Percentiles rank a stretch among this genome's conserved stretches.
phyloP scores from a whole-genome alignment of 1,140 invertebrate genomes.

The Charaxes varanes region DNA sequence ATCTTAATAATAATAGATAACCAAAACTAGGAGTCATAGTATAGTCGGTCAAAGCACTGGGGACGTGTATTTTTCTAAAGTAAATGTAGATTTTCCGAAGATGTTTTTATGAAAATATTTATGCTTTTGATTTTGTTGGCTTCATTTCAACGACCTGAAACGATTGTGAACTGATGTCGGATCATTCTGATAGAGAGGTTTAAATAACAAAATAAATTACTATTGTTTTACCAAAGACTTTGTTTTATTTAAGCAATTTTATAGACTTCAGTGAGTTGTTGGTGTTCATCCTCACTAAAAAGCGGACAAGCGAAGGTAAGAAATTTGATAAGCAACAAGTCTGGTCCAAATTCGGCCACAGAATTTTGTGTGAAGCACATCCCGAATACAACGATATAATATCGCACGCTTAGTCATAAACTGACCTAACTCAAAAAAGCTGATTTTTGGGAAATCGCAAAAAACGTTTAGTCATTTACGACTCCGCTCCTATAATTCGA shows the following conservation, averaged over 20 bases:
- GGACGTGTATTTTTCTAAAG: conserved; percentile 70
- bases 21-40: conserved; percentile 29
- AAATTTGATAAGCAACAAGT: too few species aligned
- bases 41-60: conserved; percentile 54
- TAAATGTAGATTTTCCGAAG: conserved; percentile 44
- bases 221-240: conserved; percentile 45
- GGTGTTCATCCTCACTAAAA: too few species aligned
- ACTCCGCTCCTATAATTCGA: too few species aligned
- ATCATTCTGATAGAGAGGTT: conserved; percentile 31
- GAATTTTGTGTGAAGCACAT: too few species aligned
- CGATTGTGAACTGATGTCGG: conserved; percentile 22
- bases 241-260: conserved; percentile 31
- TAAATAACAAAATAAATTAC: conserved; percentile 40
- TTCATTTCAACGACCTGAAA: conserved; percentile 30
- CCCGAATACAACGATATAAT: too few species aligned
- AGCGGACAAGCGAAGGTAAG: too few species aligned
- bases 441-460: too few species aligned
- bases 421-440: too few species aligned
- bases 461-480: too few species aligned
- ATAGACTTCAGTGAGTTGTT: too few species aligned
- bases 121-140: conserved; percentile 46
- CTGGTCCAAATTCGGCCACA: too few species aligned
- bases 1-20: conserved; percentile 6
- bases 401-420: too few species aligned
- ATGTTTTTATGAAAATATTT: conserved; percentile 20